Evolutionary conservation across 2,797 vertebrate genomes (phyloP), one percentile per base, ranked within the genome.

Genomic region (Carcharodon carcharias): DNA sequence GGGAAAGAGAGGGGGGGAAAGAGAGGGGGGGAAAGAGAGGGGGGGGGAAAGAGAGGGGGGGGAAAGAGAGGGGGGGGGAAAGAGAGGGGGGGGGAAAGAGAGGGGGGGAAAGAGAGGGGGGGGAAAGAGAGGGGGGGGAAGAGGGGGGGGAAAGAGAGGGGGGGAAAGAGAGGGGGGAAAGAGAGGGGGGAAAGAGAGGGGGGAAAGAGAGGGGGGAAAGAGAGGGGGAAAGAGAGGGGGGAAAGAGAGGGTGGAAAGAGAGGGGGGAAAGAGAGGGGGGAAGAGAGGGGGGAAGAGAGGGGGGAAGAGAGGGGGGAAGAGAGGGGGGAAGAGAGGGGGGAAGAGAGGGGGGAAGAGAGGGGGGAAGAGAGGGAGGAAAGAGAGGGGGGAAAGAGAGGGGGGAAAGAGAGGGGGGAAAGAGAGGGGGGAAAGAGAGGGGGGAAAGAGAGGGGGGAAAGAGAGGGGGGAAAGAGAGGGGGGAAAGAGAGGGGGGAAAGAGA

Each of bases 1-100:
- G 35, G 12, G 0, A 35, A 16, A 12, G 4, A 14, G 35, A 35
- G 11, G 12, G 11, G 77, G 12, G 12, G 0, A 12, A 1, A 1
- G n/a, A n/a, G 2, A 8, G 0, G 14, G 14, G n/a, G 6, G 16
- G 12, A 12, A 2, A n/a, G 14, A 4, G 40, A 12, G 6, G 0
- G 0, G 14, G 35, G 77, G 35, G 35, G 14, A 2, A 26, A 12
- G 12, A 9, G n/a, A 18, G 16, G 77, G 12, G 77, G 40, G 28
- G 31, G 28, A 14, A 4, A 18, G 23, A 18, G 14, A 18, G 71
- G 4, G 0, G 5, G 28, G n/a, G 16, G 77, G n/a, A 3, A 0
- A 4, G 12, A 11, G n/a, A 40, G 0, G 14, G 80, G 1, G 40
- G 35, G 77, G 35, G n/a, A 18, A 40, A 7, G 40, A 4, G 82